Evolutionary conservation across 2,797 vertebrate genomes (phyloP).

Genomic region (Dendrocincla tyrannina): DNA sequence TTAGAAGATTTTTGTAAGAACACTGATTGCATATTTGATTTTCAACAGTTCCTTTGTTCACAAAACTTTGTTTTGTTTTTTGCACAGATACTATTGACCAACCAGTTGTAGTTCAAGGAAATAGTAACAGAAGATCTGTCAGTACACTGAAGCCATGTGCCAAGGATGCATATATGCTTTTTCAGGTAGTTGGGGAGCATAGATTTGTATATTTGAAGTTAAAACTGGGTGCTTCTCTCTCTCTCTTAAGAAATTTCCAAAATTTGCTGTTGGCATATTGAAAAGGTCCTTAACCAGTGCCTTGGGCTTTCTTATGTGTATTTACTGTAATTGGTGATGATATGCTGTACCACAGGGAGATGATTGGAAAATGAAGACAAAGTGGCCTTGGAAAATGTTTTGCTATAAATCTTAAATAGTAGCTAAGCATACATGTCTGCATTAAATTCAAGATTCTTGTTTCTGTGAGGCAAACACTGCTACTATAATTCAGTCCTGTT

Average conservation of each 20-base stretch:
- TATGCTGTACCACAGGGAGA: neutral
- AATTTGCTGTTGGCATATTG: neutral
- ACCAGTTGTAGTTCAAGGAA: conserved; percentile 86
- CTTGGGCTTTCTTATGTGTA: neutral
- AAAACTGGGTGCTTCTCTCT: neutral
- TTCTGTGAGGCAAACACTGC: neutral
- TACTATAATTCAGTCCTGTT: neutral
- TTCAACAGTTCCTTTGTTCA: neutral
- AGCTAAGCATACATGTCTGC: neutral
- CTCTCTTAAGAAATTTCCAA: neutral
- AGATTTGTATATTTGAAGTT: neutral
- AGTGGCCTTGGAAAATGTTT: neutral
- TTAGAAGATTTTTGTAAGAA: neutral
- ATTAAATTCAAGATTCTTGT: neutral
- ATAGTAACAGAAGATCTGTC: conserved; percentile 93
- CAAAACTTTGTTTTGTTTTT: neutral
- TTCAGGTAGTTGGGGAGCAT: conserved; percentile 84
- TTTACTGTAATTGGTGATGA: neutral
- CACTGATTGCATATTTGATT: neutral
- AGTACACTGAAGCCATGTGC: conserved; percentile 95
- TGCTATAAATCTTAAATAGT: neutral
- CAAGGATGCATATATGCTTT: conserved; percentile 99
- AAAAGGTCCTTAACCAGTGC: neutral
- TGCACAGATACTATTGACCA: conserved; percentile 83
- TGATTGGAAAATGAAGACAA: neutral